A percentile compares a stretch with the other conserved stretches of the same genome.
Evolutionary conservation across 2,888 invertebrate species (phyloP).

Genomic region (Aporophyla nigra): DNA sequence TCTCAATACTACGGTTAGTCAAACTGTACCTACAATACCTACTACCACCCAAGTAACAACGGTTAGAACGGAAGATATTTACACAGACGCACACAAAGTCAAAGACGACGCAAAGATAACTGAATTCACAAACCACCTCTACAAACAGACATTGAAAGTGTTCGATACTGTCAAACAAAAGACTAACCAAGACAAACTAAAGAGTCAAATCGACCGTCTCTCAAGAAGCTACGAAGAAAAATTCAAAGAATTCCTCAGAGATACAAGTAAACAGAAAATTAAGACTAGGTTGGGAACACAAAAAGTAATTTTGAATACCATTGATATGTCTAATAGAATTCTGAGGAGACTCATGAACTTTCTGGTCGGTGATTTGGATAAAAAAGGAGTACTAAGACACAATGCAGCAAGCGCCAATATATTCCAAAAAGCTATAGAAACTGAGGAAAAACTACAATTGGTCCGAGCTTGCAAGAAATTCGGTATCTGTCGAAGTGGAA

Average conservation of each 20-base stretch:
- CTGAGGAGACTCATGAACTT: slow-evolving; percentile 72
- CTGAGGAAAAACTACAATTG: not conserved
- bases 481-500: slow-evolving; percentile 68
- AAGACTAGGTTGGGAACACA: slow-evolving; percentile 75
- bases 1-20: not conserved
- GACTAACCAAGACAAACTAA: slow-evolving; percentile 56
- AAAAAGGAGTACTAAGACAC: slow-evolving; percentile 49
- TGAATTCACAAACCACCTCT: slow-evolving; percentile 73
- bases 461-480: not conserved
- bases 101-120: slow-evolving; percentile 71
- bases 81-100: slow-evolving; percentile 48
- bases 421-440: slow-evolving; percentile 68
- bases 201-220: slow-evolving; percentile 64
- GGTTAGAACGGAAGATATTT: slow-evolving; percentile 15
- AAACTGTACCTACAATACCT: not conserved
- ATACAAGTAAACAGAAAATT: slow-evolving; percentile 71
- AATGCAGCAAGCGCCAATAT: slow-evolving; percentile 39
- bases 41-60: slow-evolving; percentile 8
- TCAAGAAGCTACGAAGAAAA: slow-evolving; percentile 71
- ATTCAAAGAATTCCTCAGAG: slow-evolving; percentile 72
- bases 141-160: slow-evolving; percentile 71
- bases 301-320: slow-evolving; percentile 77
- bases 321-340: slow-evolving; percentile 76
- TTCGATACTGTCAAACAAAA: slow-evolving; percentile 71
- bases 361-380: slow-evolving; percentile 66